Conservation (phyloP, 2,797 vertebrate species). For the Tenualosa ilisha region DNA sequence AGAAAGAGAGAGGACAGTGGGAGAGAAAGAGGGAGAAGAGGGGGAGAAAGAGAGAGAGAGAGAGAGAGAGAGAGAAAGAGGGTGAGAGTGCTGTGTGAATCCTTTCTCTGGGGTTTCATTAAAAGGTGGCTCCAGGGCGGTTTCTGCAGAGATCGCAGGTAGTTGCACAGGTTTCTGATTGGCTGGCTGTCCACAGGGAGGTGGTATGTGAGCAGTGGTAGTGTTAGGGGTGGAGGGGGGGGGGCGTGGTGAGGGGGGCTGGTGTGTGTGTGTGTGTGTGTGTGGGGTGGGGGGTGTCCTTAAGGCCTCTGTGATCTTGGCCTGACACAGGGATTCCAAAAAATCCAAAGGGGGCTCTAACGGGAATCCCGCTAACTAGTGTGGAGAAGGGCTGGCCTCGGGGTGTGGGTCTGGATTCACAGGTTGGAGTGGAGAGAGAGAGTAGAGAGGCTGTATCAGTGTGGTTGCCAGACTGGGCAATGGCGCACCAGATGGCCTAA, state of each 20-base stretch:
- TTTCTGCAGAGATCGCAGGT: constrained; percentile 91
- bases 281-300: not conserved
- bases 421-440: not conserved
- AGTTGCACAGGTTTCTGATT: constrained; percentile 70
- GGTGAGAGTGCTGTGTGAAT: not conserved
- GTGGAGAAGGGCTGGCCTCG: not conserved
- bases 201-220: constrained; percentile 28
- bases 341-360: constrained; percentile 3
- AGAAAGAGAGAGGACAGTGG: not conserved
- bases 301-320: constrained; percentile 9
- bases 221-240: constrained; percentile 23
- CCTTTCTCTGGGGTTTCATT: constrained; percentile 86
- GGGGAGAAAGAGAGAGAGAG: not conserved
- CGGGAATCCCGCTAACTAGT: constrained; percentile 2
- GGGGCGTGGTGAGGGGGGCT: not conserved
- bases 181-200: constrained; percentile 49
- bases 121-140: constrained; percentile 91
- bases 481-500: not conserved
- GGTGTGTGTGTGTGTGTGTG: not conserved
- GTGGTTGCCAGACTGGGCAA: not conserved
- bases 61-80: not conserved
- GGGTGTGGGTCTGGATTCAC: not conserved
- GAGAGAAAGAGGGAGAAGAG: not conserved
- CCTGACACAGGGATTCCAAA: constrained; percentile 17
- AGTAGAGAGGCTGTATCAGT: not conserved